Evolutionary conservation across 2,113 vertebrate genomes (phyloP).

Genomic region (Leucosticte australis): DNA sequence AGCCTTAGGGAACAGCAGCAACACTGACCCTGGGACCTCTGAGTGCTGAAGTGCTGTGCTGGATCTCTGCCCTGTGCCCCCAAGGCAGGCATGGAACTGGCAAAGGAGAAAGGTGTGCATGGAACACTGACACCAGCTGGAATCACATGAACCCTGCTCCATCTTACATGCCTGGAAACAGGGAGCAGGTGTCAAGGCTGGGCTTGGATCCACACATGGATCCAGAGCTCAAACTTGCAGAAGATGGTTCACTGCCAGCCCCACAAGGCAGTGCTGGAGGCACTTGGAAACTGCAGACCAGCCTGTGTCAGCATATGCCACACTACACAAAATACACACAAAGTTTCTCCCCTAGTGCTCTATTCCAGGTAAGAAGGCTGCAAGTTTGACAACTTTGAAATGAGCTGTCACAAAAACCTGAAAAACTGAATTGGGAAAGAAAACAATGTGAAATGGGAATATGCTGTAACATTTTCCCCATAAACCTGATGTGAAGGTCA

Average conservation of each 20-base stretch:
- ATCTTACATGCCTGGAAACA: neutral
- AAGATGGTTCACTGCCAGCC: conserved; percentile 2
- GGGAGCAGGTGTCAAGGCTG: neutral
- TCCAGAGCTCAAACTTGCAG: neutral
- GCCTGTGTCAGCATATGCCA: neutral
- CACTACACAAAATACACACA: neutral
- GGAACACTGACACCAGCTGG: neutral
- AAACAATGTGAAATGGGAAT: neutral
- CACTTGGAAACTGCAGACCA: neutral
- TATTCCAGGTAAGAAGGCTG: neutral
- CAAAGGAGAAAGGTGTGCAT: neutral
- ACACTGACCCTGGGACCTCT: neutral
- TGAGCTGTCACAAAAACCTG: neutral
- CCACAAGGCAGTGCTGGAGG: neutral
- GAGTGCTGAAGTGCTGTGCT: neutral
- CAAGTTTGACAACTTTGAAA: neutral
- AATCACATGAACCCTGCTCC: neutral
- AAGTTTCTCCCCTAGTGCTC: neutral
- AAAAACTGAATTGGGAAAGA: neutral
- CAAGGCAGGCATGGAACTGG: neutral
- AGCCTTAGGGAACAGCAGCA: neutral
- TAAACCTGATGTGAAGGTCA: neutral
- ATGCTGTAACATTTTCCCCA: neutral
- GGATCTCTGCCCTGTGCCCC: neutral
- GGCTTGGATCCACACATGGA: neutral